These are phyloP conservation scores for Tetragonula carbonaria DNA, from an alignment of 2,888 invertebrate genomes.

Conservation along the genomic window DNA sequence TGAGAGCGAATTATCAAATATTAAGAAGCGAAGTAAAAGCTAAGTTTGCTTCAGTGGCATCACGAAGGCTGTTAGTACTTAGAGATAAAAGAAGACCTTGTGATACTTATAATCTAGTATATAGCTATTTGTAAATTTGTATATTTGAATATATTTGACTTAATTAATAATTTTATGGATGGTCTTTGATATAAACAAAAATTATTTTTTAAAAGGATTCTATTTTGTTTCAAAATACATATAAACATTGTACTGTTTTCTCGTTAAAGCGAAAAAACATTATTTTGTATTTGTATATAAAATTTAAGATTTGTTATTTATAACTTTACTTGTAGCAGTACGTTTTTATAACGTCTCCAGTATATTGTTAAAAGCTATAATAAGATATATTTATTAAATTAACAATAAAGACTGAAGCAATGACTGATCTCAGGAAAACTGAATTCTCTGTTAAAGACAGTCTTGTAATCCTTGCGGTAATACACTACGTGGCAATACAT, in stretches of 20 bases:
- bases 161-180: neutral
- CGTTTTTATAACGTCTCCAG: constrained; percentile 11
- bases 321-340: constrained; percentile 5
- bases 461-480: constrained; percentile 78
- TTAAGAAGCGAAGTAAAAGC: constrained; percentile 80
- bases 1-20: constrained; percentile 82
- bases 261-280: constrained; percentile 45
- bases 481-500: constrained; percentile 73
- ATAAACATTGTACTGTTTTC: constrained; percentile 27
- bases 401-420: constrained; percentile 22
- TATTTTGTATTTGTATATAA: constrained; percentile 20
- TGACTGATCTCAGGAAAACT: constrained; percentile 19
- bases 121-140: constrained; percentile 62
- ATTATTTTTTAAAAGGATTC: constrained; percentile 8
- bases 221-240: constrained; percentile 27
- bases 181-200: constrained; percentile 11
- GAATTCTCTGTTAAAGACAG: constrained; percentile 69
- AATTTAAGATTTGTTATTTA: constrained; percentile 27
- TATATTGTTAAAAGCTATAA: constrained; percentile 27
- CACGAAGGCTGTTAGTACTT: constrained; percentile 79
- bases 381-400: constrained; percentile 24
- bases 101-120: constrained; percentile 71
- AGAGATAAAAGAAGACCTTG: constrained; percentile 76
- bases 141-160: constrained; percentile 11
- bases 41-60: constrained; percentile 80